Evolutionary conservation across 2,797 vertebrate genomes (phyloP), one percentile per base, ranked within the genome.

Genomic region (Arnoldichthys spilopterus): DNA sequence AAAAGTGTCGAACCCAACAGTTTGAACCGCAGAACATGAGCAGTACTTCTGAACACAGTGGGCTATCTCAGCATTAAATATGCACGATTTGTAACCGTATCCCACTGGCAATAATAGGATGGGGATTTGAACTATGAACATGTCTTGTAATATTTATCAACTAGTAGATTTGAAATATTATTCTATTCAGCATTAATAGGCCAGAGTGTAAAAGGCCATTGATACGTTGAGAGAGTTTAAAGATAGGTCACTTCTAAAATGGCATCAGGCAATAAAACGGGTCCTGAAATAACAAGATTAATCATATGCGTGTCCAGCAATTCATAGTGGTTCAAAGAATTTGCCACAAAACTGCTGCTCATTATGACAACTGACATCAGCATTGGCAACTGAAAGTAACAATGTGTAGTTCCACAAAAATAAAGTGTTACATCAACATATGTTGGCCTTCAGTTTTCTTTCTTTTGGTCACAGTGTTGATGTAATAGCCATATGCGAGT

Each of bases 121-220:
- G 75, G 80, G 72, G 76, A 76, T 82, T 80, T 90, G 76, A 90
- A 85, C 77, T 84, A 79, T 86, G 78, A 85, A 83, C 70, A 82
- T 81, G 47, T 61, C 51, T 61, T 84, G 73, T 56, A 87, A 87
- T 87, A 85, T 86, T 88, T 78, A 82, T 87, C 62, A 84, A 80
- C 80, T 53, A 40, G 47, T 58, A 76, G 79, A 80, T 82, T 78
- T 82, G 40, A 83, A 84, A 84, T 81, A 6, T 71, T 61, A 83
- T 82, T 87, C 37, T 62, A 79, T 90, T 84, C 51, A 75, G 59
- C 83, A 78, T 1, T 83, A 85, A 85, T 81, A 84, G 64, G 59
- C 49, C 37, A 76, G 72, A 45, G 13, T 82, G 24, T 82, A 76
- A 78, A 78, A 85, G 81, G 75, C 73, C 86, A 81, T 62, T 37